Percentiles rank a stretch among this genome's conserved stretches.
Conservation (phyloP, 2,113 vertebrate species). For the Lagopus muta region DNA sequence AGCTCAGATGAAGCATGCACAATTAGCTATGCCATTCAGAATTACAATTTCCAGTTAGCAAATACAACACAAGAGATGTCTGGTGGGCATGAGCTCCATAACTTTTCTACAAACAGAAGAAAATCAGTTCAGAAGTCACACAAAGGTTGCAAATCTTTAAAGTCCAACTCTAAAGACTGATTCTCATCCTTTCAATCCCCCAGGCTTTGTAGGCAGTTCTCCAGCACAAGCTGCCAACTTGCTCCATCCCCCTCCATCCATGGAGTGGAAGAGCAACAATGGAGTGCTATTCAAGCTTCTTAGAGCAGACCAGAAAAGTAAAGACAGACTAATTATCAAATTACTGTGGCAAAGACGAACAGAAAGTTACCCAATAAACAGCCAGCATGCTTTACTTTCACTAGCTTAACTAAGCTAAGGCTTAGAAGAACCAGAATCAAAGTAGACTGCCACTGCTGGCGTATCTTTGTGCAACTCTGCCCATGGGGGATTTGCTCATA, state of each 20-base stretch:
- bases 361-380: not conserved
- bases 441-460: not conserved
- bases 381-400: not conserved
- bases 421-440: not conserved
- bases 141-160: not conserved
- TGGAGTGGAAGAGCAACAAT: not conserved
- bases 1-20: not conserved
- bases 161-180: not conserved
- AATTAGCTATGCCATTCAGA: not conserved
- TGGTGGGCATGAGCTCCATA: not conserved
- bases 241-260: not conserved
- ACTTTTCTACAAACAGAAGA: not conserved
- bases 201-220: not conserved
- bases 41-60: not conserved
- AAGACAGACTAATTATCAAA: constrained; percentile 8
- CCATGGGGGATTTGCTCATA: not conserved
- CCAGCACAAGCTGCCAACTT: too few species aligned
- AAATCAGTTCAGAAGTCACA: not conserved
- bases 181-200: not conserved
- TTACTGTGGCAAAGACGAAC: not conserved
- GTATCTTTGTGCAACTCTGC: not conserved
- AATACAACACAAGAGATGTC: not conserved
- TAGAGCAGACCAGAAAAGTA: not conserved
- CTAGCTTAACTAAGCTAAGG: not conserved
- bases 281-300: not conserved